Conservation (phyloP, 2,113 vertebrate genomes). For the Diadophis punctatus region DNA sequence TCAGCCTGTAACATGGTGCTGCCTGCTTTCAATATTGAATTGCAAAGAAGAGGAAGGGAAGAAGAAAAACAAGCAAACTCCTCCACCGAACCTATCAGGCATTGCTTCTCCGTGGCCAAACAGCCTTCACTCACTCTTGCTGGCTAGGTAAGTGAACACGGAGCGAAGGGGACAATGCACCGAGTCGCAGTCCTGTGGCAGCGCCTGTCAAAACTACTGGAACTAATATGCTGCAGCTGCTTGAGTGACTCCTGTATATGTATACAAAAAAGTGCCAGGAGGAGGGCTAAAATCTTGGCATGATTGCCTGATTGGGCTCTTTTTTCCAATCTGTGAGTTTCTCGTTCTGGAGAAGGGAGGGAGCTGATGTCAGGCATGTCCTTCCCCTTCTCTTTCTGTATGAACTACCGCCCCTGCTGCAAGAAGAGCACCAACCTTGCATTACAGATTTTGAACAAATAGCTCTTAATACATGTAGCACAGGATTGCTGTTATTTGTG, state of each 20-base stretch:
- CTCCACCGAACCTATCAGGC: slow-evolving; percentile 59
- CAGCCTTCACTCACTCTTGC: slow-evolving; percentile 54
- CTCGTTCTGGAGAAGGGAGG: slow-evolving; percentile 44
- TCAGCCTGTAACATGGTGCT: slow-evolving; percentile 43
- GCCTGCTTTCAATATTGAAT: slow-evolving; percentile 66
- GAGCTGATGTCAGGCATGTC: slow-evolving; percentile 41
- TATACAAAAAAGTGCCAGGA: slow-evolving; percentile 63
- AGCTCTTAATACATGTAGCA: not conserved
- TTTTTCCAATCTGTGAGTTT: slow-evolving; percentile 53
- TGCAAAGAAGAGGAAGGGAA: slow-evolving; percentile 34
- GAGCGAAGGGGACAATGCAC: slow-evolving; percentile 56
- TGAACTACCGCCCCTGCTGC: not conserved
- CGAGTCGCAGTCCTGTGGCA: slow-evolving; percentile 54
- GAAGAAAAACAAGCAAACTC: slow-evolving; percentile 55
- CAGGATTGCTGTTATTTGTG: slow-evolving; percentile 12
- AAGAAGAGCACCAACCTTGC: not conserved
- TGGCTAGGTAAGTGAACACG: slow-evolving; percentile 55
- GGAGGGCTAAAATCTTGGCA: slow-evolving; percentile 61
- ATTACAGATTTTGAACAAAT: not conserved
- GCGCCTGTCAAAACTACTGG: slow-evolving; percentile 70
- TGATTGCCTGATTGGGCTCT: slow-evolving; percentile 47
- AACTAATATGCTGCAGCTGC: slow-evolving; percentile 75
- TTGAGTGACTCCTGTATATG: slow-evolving; percentile 68
- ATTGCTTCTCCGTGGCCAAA: slow-evolving; percentile 65
- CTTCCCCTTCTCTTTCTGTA: slow-evolving; percentile 8